These are phyloP conservation scores for Tuta absoluta DNA, from an alignment of 2,888 invertebrate species.

Conservation along the genomic window DNA sequence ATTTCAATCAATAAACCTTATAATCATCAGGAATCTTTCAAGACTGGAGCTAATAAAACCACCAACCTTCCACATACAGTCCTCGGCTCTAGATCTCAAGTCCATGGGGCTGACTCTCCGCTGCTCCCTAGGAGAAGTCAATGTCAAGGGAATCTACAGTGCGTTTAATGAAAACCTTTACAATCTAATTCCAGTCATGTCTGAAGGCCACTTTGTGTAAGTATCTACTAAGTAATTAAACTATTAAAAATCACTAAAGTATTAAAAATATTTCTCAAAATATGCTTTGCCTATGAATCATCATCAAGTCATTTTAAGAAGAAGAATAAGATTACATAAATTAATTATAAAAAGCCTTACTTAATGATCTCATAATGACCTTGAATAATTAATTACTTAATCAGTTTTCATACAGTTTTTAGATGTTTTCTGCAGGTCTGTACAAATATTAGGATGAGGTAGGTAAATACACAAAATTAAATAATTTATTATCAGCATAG, in stretches of 20 bases:
- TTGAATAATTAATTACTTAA: too few species aligned
- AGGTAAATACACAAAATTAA: too few species aligned
- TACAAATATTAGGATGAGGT: not conserved
- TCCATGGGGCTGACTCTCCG: conserved; percentile 65
- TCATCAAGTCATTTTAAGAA: too few species aligned
- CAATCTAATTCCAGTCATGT: conserved; percentile 72
- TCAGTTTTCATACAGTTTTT: too few species aligned
- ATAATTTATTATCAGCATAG: too few species aligned
- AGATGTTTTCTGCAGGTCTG: conserved; percentile 2
- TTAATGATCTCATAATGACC: too few species aligned
- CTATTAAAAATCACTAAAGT: not conserved
- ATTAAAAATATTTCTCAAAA: not conserved
- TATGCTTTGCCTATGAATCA: too few species aligned
- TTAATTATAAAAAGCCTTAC: too few species aligned
- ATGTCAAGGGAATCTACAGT: conserved; percentile 69
- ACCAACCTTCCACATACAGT: conserved; percentile 73
- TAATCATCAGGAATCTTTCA: conserved; percentile 57
- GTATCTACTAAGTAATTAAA: conserved; percentile 21
- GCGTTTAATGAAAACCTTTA: conserved; percentile 76
- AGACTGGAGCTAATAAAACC: conserved; percentile 65
- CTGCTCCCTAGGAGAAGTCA: conserved; percentile 74
- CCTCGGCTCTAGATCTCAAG: conserved; percentile 64
- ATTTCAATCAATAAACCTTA: not conserved
- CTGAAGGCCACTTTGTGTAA: conserved; percentile 76
- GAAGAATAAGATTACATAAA: too few species aligned